Base-by-base conservation (phyloP, 2,888 invertebrate genomes). In the Phymatocera aterrima region DNA sequence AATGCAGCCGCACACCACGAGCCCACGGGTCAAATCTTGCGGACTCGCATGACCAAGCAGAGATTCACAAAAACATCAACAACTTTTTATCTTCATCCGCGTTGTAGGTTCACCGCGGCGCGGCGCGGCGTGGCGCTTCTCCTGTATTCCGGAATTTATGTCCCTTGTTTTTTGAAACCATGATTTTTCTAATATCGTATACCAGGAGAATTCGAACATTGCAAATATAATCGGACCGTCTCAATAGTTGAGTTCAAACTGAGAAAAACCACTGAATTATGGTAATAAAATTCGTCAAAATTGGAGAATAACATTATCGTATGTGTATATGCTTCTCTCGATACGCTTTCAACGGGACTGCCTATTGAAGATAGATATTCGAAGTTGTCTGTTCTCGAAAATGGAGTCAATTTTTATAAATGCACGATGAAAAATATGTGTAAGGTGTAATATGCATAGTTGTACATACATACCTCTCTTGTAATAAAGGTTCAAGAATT, bases 61-160 rank as follows among this genome's bases (percentile, higher is more conserved):
- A 46, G 18, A 34, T 72, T 72, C 51, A 10, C 34, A 72, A 72
- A 72, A 48, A 72, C 28, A 72, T 31, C 48, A 34, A 72, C 72
- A 72, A 51, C 51, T 72, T 72, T 72, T 72, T 72, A 51, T 21
- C 70, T 43, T 43, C 28, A 18, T 43, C 21, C 72, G 31, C 34
- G 68, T 72, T 72, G 72, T 68, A 46, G 51, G 51, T 34, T 72
- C 51, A 48, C 15, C 72, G 34, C 34, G 21, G 15, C 48, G 72
- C 18, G 72, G 18, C 31, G 51, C 31, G 72, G 34, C 72, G n/a
- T n/a, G n/a, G n/a, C n/a, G n/a, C n/a, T n/a, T n/a, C n/a, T n/a
- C n/a, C n/a, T n/a, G n/a, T 51, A 15, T 43, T 21, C 21, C 10
- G 51, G 6, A 51, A 72, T 72, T 72, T 72, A 51, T 72, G 31